Evolutionary conservation across 2,888 invertebrate genomes (phyloP).

Genomic region (Stratiomys singularior): DNA sequence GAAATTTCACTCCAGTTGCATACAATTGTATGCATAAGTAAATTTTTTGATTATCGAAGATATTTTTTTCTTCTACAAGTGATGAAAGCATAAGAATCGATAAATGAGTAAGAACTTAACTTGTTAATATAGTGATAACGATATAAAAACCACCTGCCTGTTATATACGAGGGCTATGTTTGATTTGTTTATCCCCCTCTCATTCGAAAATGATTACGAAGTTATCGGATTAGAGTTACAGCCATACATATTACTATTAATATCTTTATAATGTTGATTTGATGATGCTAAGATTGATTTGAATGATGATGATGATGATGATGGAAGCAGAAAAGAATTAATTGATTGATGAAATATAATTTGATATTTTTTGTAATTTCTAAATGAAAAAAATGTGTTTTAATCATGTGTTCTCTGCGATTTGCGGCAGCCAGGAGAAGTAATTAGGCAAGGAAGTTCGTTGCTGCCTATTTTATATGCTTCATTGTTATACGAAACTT

Average conservation of each 20-base stretch:
- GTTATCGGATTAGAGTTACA: slow-evolving; percentile 35
- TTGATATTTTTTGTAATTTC: slow-evolving; percentile 44
- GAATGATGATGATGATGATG: slow-evolving; percentile 28
- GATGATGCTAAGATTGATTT: slow-evolving; percentile 20
- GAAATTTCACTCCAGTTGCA: neutral
- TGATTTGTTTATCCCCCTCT: slow-evolving; percentile 15
- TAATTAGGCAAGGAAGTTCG: too few relatives aligned
- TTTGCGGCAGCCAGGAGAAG: too few relatives aligned
- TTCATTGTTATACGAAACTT: too few relatives aligned
- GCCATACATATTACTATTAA: slow-evolving; percentile 39
- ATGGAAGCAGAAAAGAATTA: too few relatives aligned
- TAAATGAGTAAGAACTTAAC: slow-evolving; percentile 3
- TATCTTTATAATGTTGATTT: slow-evolving; percentile 43
- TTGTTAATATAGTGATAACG: slow-evolving; percentile 14
- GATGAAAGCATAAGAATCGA: slow-evolving; percentile 7
- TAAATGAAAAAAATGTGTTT: slow-evolving; percentile 22
- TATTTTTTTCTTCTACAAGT: neutral
- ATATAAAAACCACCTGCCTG: neutral
- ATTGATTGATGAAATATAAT: slow-evolving; percentile 26
- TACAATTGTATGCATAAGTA: too few relatives aligned
- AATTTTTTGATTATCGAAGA: too few relatives aligned
- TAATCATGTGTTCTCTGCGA: too few relatives aligned
- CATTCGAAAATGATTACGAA: neutral
- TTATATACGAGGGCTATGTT: slow-evolving; percentile 11
- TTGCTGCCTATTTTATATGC: too few relatives aligned